Percentiles rank a stretch among this genome's conserved stretches.
phyloP scores from a whole-genome alignment of 2,797 vertebrate species.

The Hydrocynus forskahlii region DNA sequence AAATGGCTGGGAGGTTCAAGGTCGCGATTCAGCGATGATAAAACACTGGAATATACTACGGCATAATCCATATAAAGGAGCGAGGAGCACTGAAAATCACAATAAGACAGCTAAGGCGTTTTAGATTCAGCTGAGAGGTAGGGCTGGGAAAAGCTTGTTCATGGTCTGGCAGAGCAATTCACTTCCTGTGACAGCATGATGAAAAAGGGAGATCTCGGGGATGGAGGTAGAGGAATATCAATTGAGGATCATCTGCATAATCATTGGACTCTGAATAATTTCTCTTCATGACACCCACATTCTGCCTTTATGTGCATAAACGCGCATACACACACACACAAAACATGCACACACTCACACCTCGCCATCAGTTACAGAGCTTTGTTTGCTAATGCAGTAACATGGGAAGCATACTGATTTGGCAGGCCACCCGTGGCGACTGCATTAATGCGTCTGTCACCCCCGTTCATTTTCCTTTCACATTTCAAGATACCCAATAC shows the following conservation, averaged over 20 bases:
- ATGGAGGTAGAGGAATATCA: conserved; percentile 54
- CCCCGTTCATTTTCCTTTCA: conserved; percentile 40
- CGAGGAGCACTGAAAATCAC: conserved; percentile 19
- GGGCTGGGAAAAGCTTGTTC: conserved; percentile 35
- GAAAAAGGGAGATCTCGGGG: conserved; percentile 35
- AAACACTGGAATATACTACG: conserved; percentile 22
- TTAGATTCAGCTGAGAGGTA: conserved; percentile 22
- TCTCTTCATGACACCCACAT: conserved; percentile 54
- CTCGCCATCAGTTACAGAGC: conserved; percentile 34
- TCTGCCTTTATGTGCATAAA: conserved; percentile 5
- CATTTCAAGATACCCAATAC: conserved; percentile 39
- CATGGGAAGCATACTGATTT: conserved; percentile 44
- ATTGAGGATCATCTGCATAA: conserved; percentile 55
- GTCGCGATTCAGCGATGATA: not conserved
- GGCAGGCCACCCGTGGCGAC: conserved; percentile 41
- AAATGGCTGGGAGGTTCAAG: not conserved
- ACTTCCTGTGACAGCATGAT: conserved; percentile 48
- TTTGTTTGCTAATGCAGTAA: conserved; percentile 52
- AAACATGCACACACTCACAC: conserved; percentile 10
- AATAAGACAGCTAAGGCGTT: conserved; percentile 18
- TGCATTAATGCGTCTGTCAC: conserved; percentile 53
- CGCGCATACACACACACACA: conserved; percentile 19
- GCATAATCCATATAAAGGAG: not conserved
- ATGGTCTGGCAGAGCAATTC: conserved; percentile 48
- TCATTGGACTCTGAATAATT: conserved; percentile 45